A percentile compares a stretch with the other conserved stretches of the same genome.
Evolutionary conservation across 2,888 invertebrate genomes (phyloP).

Genomic region (Lycocerus yunnanus): DNA sequence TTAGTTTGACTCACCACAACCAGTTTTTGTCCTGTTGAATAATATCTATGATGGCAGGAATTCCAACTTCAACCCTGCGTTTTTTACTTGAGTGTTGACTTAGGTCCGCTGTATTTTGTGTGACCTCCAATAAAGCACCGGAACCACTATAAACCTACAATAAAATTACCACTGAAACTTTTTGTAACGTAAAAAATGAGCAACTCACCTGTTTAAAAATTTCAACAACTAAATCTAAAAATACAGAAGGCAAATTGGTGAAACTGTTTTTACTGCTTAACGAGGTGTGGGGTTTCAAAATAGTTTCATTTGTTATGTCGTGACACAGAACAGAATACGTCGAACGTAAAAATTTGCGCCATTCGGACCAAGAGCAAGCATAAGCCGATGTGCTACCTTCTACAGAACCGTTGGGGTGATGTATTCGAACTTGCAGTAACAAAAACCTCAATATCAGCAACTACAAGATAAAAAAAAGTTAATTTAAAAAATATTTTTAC

Average conservation of each 20-base stretch:
- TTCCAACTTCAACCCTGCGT: conserved; percentile 39
- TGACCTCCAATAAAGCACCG: conserved; percentile 9
- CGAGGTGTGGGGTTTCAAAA: neutral
- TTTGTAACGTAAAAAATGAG: neutral
- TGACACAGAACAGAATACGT: conserved; percentile 51
- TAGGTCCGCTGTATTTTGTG: neutral
- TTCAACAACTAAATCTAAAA: conserved; percentile 39
- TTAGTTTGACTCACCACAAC: conserved; percentile 46
- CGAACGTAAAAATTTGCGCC: conserved; percentile 53
- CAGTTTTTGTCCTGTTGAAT: conserved; percentile 51
- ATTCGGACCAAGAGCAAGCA: conserved; percentile 53
- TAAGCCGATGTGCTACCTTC: conserved; percentile 48
- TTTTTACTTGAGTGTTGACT: conserved; percentile 41
- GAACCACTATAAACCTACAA: conserved; percentile 21
- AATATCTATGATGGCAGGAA: conserved; percentile 45
- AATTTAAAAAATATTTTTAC: neutral
- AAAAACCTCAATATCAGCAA: conserved; percentile 57
- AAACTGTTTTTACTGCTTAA: neutral
- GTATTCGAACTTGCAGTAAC: conserved; percentile 58
- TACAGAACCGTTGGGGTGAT: conserved; percentile 57
- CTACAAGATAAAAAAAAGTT: conserved; percentile 38
- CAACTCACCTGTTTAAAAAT: conserved; percentile 52
- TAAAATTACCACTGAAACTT: neutral
- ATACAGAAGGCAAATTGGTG: neutral
- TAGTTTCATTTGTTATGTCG: conserved; percentile 37